phyloP scores from a whole-genome alignment of 2,797 vertebrate species.

The Syngnathus rostellatus region DNA sequence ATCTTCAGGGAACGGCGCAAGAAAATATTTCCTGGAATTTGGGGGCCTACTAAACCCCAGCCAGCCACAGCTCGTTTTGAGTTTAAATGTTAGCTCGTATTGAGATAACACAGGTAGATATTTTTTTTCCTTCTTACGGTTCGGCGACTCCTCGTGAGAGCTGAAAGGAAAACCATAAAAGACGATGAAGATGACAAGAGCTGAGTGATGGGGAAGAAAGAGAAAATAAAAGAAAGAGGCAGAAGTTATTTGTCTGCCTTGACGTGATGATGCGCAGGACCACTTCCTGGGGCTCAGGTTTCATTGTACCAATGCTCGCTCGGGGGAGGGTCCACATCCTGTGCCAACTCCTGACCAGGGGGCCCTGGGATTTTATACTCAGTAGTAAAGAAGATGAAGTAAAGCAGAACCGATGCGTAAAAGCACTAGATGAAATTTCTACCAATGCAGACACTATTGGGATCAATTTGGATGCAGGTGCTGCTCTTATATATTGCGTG shows the following conservation, averaged over 20 bases:
- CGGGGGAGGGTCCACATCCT: conserved; percentile 56
- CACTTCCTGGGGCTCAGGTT: conserved; percentile 78
- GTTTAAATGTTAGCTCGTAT: conserved; percentile 36
- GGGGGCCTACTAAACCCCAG: conserved; percentile 51
- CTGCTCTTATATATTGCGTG: not conserved
- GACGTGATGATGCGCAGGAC: conserved; percentile 75
- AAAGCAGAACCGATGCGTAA: not conserved
- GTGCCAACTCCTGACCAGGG: conserved; percentile 36
- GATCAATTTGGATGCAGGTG: not conserved
- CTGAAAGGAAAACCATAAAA: conserved; percentile 57
- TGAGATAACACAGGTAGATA: conserved; percentile 70
- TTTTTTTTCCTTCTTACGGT: conserved; percentile 52
- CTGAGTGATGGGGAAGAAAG: conserved; percentile 18
- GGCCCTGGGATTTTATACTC: conserved; percentile 28
- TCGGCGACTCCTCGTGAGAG: conserved; percentile 44
- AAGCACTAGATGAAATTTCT: not conserved
- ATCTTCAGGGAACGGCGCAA: conserved; percentile 52
- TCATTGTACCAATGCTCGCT: conserved; percentile 61
- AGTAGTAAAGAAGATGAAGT: conserved; percentile 19
- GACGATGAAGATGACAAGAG: conserved; percentile 32
- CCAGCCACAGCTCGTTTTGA: conserved; percentile 33
- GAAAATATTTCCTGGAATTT: conserved; percentile 60
- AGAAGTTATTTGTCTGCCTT: conserved; percentile 71
- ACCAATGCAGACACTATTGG: not conserved
- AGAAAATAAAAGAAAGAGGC: conserved; percentile 25